These are phyloP conservation scores for Notocelia uddmanniana DNA, from an alignment of 2,888 invertebrate genomes.

Conservation along the genomic window DNA sequence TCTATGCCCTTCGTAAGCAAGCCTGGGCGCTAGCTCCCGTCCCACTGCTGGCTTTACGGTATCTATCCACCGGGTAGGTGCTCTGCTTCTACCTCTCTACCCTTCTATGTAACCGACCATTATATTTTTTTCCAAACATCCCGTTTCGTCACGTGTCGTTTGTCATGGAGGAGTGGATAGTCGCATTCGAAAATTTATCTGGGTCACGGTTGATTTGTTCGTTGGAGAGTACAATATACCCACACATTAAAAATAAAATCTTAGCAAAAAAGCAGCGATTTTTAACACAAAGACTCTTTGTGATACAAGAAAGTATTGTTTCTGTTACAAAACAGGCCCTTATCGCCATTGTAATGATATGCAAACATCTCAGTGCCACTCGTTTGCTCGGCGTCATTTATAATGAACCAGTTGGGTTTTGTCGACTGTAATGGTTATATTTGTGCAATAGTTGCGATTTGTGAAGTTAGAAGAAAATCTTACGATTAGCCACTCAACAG, in stretches of 20 bases:
- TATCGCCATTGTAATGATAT: conserved; percentile 63
- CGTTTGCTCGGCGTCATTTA: conserved; percentile 48
- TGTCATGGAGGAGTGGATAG: no score
- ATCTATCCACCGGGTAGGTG: no score
- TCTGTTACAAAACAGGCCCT: conserved; percentile 50
- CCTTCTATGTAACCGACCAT: no score
- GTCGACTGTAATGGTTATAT: conserved; percentile 12
- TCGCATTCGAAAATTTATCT: no score
- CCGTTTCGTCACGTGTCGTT: no score
- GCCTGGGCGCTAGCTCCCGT: no score
- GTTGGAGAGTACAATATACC: neutral
- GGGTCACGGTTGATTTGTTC: no score
- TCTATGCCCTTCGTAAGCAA: no score
- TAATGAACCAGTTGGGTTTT: conserved; percentile 24
- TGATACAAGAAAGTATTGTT: conserved; percentile 50
- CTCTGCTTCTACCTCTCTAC: no score
- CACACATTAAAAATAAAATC: conserved; percentile 19
- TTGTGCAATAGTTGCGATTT: neutral
- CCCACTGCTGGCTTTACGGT: no score
- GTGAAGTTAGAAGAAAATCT: neutral
- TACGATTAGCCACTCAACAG: neutral
- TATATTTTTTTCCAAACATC: no score
- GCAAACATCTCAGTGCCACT: conserved; percentile 56
- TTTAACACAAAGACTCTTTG: conserved; percentile 41
- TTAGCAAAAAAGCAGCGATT: conserved; percentile 27